Evolutionary conservation across 2,888 invertebrate genomes (phyloP).

Genomic region (Synergus umbraculus): DNA sequence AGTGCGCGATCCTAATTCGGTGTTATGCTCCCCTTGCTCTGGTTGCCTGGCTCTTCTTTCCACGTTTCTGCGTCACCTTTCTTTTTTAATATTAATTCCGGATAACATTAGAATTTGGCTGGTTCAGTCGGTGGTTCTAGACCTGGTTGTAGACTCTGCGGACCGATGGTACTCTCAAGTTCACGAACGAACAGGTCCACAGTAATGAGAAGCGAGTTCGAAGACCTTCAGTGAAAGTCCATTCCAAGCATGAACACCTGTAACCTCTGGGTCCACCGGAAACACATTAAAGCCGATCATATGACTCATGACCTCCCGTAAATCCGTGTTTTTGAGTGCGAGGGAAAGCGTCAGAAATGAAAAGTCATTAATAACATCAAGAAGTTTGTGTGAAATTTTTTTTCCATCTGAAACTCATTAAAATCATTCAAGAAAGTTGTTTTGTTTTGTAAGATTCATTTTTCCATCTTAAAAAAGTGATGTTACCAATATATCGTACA

Average conservation of each 20-base stretch:
- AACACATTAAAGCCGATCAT: neutral
- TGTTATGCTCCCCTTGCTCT: conserved; percentile 44
- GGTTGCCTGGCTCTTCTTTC: conserved; percentile 4
- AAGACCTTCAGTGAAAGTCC: conserved; percentile 74
- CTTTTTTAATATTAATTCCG: neutral
- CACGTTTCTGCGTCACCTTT: neutral
- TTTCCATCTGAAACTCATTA: neutral
- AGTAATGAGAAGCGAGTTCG: conserved; percentile 61
- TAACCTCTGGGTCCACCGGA: conserved; percentile 6
- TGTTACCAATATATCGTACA: too few relatives aligned
- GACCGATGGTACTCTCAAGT: conserved; percentile 64
- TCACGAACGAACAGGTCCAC: conserved; percentile 59
- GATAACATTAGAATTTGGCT: conserved; percentile 8
- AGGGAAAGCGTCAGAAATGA: neutral
- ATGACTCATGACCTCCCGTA: conserved; percentile 22
- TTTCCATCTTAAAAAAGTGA: too few relatives aligned
- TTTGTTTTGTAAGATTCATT: too few relatives aligned
- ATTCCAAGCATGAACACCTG: conserved; percentile 51
- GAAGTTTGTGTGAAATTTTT: neutral
- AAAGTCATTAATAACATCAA: neutral
- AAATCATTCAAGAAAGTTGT: neutral
- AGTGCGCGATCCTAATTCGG: conserved; percentile 63
- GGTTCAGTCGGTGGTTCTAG: conserved; percentile 43
- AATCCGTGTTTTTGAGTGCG: neutral
- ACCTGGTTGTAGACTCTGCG: neutral